Conservation (phyloP, 2,888 invertebrate genomes). For the Nebria brevicollis region DNA sequence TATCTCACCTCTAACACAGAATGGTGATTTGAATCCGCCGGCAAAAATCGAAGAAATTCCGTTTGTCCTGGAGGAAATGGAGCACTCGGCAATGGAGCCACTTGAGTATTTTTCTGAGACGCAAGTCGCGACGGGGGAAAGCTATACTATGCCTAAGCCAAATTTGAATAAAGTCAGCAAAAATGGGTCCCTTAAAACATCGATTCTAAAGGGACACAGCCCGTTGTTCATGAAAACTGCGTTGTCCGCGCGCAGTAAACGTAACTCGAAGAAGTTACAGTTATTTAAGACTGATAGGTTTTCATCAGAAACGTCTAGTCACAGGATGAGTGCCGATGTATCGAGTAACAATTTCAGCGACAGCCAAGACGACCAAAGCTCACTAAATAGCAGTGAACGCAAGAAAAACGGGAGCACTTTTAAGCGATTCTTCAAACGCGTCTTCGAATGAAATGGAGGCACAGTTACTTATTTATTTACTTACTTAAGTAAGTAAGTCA, state of each 20-base stretch:
- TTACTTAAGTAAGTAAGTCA: not conserved
- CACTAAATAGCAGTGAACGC: constrained; percentile 60
- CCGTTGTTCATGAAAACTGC: constrained; percentile 63
- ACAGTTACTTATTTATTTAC: not conserved
- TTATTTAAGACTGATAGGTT: constrained; percentile 48
- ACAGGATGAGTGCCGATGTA: constrained; percentile 50
- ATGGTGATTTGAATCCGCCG: constrained; percentile 34
- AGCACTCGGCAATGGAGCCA: constrained; percentile 58
- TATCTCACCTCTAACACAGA: not conserved
- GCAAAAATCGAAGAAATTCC: constrained; percentile 56
- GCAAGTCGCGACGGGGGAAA: constrained; percentile 35
- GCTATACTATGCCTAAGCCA: constrained; percentile 29
- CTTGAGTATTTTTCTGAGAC: constrained; percentile 49
- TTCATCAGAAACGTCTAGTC: constrained; percentile 50
- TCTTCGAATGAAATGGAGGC: constrained; percentile 68
- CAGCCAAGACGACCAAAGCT: constrained; percentile 49
- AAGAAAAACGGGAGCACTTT: constrained; percentile 74
- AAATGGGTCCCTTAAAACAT: constrained; percentile 49
- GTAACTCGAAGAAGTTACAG: constrained; percentile 52
- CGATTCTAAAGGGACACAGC: constrained; percentile 51
- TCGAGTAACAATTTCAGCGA: constrained; percentile 54
- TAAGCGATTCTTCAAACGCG: constrained; percentile 81
- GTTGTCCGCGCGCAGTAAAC: constrained; percentile 59
- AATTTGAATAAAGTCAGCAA: constrained; percentile 19
- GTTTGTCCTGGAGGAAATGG: constrained; percentile 60